phyloP scores from a whole-genome alignment of 2,888 invertebrate genomes.

The Sphaerophoria taeniata region DNA sequence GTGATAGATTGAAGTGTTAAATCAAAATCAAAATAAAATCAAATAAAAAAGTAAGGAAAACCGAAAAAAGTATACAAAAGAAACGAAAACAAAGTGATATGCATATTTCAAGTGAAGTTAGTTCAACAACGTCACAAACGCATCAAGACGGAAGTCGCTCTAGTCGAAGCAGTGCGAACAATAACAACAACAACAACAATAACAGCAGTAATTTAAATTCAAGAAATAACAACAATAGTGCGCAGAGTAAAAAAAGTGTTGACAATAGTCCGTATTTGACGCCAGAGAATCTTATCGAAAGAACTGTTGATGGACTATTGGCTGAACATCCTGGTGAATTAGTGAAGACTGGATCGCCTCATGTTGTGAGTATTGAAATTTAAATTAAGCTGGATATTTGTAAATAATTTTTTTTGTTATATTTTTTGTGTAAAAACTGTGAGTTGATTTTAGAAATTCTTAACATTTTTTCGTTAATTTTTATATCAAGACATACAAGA shows the following conservation, averaged over 20 bases:
- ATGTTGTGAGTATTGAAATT: conserved; percentile 87
- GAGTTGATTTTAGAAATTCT: too few relatives aligned
- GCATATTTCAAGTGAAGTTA: conserved; percentile 92
- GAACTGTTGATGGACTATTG: conserved; percentile 92
- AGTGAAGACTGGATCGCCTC: conserved; percentile 96
- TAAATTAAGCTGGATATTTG: neutral
- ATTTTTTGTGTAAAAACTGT: neutral
- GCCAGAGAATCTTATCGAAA: conserved; percentile 91
- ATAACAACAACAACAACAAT: conserved; percentile 73
- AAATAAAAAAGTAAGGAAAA: conserved; percentile 43
- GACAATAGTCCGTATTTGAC: conserved; percentile 85
- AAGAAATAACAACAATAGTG: conserved; percentile 77
- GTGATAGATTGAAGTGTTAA: conserved; percentile 51
- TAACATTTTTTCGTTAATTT: too few relatives aligned
- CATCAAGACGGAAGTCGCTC: conserved; percentile 82
- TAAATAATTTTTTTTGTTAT: neutral
- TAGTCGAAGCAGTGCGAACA: conserved; percentile 75
- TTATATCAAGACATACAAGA: too few relatives aligned
- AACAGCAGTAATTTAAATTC: conserved; percentile 76
- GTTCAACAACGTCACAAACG: conserved; percentile 86
- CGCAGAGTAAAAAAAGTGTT: conserved; percentile 78
- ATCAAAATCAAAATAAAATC: neutral
- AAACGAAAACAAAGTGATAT: conserved; percentile 83
- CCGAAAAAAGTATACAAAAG: conserved; percentile 25
- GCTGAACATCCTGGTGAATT: conserved; percentile 97